Base-by-base conservation (phyloP, 2,797 vertebrate genomes). In the Hafferia zeledoni region DNA sequence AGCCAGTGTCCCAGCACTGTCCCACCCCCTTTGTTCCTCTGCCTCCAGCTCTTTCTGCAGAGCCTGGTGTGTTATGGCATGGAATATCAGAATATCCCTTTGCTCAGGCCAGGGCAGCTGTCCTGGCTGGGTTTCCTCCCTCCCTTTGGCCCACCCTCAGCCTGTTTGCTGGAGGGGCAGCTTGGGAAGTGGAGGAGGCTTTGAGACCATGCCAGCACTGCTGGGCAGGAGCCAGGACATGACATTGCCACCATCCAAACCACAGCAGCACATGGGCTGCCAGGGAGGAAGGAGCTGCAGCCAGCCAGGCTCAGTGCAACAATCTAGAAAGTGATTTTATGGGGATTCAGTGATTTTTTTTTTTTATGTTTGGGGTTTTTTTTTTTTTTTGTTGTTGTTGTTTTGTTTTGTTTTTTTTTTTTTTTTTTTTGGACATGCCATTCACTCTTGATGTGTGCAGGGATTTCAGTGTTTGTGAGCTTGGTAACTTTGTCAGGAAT, bases 191-290 rank as follows among this genome's bases (percentile, higher is more conserved):
- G 7, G 33, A 52, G 19, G 2, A 11, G 53, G 24, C 15, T 22
- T 11, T 17, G 37, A 6, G 8, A 1, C 22, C 5, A 4, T 22
- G 44, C 41, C 6, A 44, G 50, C 13, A 3, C 28, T 14, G 30
- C 4, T 64, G n/a, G 7, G 6, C 11, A 14, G 2, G 0, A 12
- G 55, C 68, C n/a, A 4, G 3, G 17, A 8, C 28, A 3, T 5
- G 3, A 30, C 4, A 9, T 13, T 20, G 22, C 23, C 41, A 25
- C 31, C 43, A 10, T 8, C 53, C 53, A 33, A 33, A 33, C 20
- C 53, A 15, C 53, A 56, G 53, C 53, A 56, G 53, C 53, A 6
- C 61, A 1, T 8, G 30, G 20, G 56, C 69, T 86, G 74, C 65
- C 46, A 2, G 3, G 8, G 27, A 24, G 28, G n/a, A 52, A 44